Percentiles rank a stretch among this genome's conserved stretches.
Conservation (phyloP, 1,140 invertebrate genomes). For the Chironomus tepperi region DNA sequence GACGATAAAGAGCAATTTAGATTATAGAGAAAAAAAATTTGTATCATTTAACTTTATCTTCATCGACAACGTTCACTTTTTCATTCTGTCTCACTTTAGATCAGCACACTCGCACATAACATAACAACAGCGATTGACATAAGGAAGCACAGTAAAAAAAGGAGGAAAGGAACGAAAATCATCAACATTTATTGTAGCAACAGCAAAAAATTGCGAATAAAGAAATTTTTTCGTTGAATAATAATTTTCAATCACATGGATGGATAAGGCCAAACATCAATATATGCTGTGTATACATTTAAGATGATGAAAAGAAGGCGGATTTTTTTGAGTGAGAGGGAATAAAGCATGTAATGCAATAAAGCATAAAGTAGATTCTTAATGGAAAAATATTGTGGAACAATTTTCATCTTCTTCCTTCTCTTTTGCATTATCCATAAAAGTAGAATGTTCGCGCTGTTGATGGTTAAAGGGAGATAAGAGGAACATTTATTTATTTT, state of each 20-base stretch:
- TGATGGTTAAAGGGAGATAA: too few relatives aligned
- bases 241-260: conserved; percentile 21
- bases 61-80: background rate
- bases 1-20: conserved; percentile 22
- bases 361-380: background rate
- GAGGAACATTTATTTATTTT: too few relatives aligned
- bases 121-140: background rate
- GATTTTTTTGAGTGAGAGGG: background rate
- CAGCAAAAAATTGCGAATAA: background rate
- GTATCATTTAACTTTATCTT: conserved; percentile 22
- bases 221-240: conserved; percentile 7
- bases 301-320: background rate
- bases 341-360: conserved; percentile 20
- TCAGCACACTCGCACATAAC: too few relatives aligned
- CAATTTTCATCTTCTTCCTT: background rate
- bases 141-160: background rate
- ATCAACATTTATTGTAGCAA: background rate
- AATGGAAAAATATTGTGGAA: conserved; percentile 21
- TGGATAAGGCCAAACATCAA: background rate
- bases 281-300: background rate
- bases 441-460: too few relatives aligned
- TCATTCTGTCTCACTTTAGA: background rate
- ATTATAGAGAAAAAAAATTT: conserved; percentile 23
- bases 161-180: background rate
- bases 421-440: too few relatives aligned